Base-by-base conservation (phyloP, 92 coral and sea anemone genomes). In the Siderastrea siderea region DNA sequence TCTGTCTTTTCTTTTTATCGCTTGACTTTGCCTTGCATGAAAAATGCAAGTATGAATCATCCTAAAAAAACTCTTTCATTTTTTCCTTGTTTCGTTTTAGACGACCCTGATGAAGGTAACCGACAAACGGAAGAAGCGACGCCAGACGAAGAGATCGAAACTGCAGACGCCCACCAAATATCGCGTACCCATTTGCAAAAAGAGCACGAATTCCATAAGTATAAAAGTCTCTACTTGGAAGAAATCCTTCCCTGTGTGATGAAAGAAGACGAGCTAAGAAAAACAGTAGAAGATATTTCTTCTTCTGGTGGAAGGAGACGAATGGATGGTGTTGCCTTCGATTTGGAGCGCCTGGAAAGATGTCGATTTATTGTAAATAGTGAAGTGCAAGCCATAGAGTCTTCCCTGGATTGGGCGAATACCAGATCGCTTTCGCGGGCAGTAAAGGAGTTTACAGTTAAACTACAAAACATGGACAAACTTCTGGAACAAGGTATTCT, bases 401-500 rank as follows among this genome's bases (percentile, higher is more conserved):
- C 51, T 7, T 10, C 55, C 9, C 78, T 64, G 74, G 69, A 78
- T 3, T 90, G 93, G 93, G 47, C 61, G 5, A 65, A 84, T 16
- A n/a, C 66, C 6, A 62, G 48, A 5, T 59, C 26, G 7, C 89
- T 90, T 11, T 63, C 16, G 11, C n/a, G 11, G 3, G 77, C 48
- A 46, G 19, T 84, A 61, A 44, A 66, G 8, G 63, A 9, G 45
- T 45, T 65, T 38, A 59, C 79, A 66, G n/a, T 0, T 38, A 55
- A 47, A 48, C 50, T 90, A 10, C 82, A 74, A 72, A 68, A 79
- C 46, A 79, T 73, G 13, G 64, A 84, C 52, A 60, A 13, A 57
- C 68, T 77, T 59, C 58, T 79, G 57, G 79, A 83, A 53, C 76
- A 86, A 86, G 89, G 89, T 86, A 77, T 61, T 7, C 16, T 10